Evolutionary conservation across 2,113 vertebrate genomes (phyloP).

Genomic region (Onychostruthus taczanowskii): DNA sequence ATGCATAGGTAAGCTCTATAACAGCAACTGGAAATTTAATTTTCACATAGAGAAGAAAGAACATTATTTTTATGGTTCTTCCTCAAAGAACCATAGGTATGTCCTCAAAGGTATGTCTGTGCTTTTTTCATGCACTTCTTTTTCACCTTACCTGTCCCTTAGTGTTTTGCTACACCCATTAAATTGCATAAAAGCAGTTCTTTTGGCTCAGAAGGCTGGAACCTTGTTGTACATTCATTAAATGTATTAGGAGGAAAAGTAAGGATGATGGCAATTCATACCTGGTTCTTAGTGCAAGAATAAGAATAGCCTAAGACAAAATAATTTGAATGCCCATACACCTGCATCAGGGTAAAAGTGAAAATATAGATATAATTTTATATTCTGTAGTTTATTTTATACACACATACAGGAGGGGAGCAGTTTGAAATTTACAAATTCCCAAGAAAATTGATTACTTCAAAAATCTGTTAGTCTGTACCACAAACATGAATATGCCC

Average conservation of each 20-base stretch:
- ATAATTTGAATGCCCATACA: neutral
- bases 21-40: neutral
- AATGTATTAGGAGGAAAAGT: neutral
- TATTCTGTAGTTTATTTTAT: neutral
- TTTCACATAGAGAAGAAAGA: neutral
- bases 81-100: neutral
- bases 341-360: neutral
- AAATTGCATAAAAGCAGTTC: neutral
- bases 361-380: neutral
- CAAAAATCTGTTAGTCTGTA: neutral
- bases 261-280: neutral
- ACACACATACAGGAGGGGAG: neutral
- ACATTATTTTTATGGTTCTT: neutral
- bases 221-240: neutral
- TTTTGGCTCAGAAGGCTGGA: neutral
- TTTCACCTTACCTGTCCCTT: neutral
- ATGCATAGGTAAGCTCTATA: neutral
- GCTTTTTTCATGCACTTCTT: neutral
- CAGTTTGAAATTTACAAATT: neutral
- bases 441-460: neutral
- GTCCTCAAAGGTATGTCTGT: neutral
- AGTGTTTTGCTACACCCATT: neutral
- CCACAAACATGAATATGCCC: neutral
- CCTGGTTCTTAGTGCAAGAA: neutral
- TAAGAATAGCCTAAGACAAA: neutral